A percentile compares a stretch with the other conserved stretches of the same genome.
These are phyloP conservation scores for Rhimphoctona megacephalus DNA, from an alignment of 2,888 invertebrate species.

Conservation along the genomic window DNA sequence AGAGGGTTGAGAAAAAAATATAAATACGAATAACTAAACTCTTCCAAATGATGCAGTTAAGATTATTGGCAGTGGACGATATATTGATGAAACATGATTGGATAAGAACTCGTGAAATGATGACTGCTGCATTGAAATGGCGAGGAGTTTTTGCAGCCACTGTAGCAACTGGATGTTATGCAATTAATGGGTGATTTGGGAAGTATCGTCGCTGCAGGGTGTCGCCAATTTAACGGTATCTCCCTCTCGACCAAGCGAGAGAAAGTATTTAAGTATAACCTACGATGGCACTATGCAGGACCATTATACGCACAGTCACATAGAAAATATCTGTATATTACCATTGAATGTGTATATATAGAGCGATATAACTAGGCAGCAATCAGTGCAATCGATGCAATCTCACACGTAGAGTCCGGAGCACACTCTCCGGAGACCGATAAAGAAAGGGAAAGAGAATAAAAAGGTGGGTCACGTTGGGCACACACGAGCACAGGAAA, in stretches of 20 bases:
- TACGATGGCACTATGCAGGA: constrained; percentile 5
- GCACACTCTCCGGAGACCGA: constrained; percentile 66
- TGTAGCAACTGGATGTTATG: constrained; percentile 10
- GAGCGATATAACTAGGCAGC: constrained; percentile 24
- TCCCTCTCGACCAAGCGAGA: neutral
- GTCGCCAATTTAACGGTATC: constrained; percentile 37
- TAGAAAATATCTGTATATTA: constrained; percentile 66
- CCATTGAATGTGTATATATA: neutral
- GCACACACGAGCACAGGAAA: constrained; percentile 43
- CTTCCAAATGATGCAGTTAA: neutral
- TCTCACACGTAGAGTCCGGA: constrained; percentile 60
- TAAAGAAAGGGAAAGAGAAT: constrained; percentile 67
- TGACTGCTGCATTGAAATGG: neutral
- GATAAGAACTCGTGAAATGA: neutral
- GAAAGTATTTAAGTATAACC: constrained; percentile 39
- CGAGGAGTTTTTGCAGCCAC: neutral
- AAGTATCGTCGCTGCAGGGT: constrained; percentile 29
- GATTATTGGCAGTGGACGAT: neutral
- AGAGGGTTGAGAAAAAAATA: neutral
- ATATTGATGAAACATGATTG: neutral
- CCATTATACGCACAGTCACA: constrained; percentile 31
- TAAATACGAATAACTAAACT: neutral
- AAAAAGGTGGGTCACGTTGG: constrained; percentile 61
- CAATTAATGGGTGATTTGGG: constrained; percentile 33
- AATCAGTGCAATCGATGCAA: constrained; percentile 68